Percentiles rank a stretch among this genome's conserved stretches.
phyloP scores from a whole-genome alignment of 2,888 invertebrate species.

The Ornithoptera priamus region DNA sequence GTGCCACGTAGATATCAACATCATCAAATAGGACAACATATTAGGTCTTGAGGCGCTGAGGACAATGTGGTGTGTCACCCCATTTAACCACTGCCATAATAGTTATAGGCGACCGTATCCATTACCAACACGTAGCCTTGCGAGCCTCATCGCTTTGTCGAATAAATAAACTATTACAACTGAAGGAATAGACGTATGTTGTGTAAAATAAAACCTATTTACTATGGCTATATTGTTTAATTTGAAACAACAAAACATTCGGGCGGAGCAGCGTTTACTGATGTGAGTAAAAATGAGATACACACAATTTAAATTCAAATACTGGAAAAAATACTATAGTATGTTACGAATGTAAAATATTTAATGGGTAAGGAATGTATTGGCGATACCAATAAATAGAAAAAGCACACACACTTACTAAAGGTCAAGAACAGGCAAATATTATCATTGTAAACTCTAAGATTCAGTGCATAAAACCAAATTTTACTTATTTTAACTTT shows the following conservation, averaged over 20 bases:
- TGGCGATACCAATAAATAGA: conserved; percentile 5
- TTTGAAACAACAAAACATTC: conserved; percentile 12
- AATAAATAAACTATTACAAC: background rate
- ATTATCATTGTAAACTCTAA: conserved; percentile 20
- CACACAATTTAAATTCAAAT: conserved; percentile 6
- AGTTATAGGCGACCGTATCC: no score
- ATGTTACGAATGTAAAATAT: background rate
- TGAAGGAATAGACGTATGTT: background rate
- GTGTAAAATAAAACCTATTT: background rate
- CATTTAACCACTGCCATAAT: no score
- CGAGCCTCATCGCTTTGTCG: no score
- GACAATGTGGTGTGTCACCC: no score
- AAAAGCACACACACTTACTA: conserved; percentile 1
- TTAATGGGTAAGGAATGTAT: conserved; percentile 23
- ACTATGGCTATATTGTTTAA: conserved; percentile 17
- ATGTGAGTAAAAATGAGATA: conserved; percentile 9
- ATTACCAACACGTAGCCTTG: no score
- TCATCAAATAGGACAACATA: no score
- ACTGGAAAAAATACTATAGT: conserved; percentile 6
- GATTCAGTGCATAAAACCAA: no score
- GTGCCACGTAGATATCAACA: no score
- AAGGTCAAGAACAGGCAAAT: conserved; percentile 5
- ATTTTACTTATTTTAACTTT: no score
- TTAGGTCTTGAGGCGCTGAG: no score
- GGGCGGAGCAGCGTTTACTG: conserved; percentile 16